These are phyloP conservation scores for Caenorhabditis angaria DNA, from an alignment of 2,888 invertebrate genomes.

Conservation along the genomic window DNA sequence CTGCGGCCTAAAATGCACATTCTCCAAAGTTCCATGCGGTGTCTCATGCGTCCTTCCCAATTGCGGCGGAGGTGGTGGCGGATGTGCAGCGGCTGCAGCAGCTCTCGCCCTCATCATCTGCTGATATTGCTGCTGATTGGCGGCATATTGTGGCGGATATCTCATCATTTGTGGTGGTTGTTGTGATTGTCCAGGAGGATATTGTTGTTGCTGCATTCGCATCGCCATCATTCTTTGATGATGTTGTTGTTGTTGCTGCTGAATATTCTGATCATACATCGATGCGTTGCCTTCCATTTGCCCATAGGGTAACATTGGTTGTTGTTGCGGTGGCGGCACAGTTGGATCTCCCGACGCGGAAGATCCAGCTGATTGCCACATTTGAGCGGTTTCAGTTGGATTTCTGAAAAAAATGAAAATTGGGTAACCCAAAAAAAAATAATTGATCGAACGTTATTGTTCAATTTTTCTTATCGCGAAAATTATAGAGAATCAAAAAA, in stretches of 20 bases:
- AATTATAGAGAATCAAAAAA: neutral
- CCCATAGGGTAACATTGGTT: constrained; percentile 34
- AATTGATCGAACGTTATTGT: too few relatives aligned
- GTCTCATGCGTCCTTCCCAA: neutral
- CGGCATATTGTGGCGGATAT: neutral
- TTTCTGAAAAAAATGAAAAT: too few relatives aligned
- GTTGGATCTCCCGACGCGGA: neutral
- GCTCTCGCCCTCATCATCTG: constrained; percentile 1
- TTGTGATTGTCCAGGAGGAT: constrained; percentile 8
- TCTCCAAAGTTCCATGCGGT: neutral
- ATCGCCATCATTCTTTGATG: constrained; percentile 11
- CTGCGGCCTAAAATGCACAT: neutral
- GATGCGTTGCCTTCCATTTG: constrained; percentile 40
- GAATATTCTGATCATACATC: constrained; percentile 30
- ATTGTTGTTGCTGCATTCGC: neutral
- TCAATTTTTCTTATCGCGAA: too few relatives aligned
- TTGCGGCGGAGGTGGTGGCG: neutral
- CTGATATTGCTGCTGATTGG: neutral
- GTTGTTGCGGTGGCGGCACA: constrained; percentile 2
- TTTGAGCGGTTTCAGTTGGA: neutral
- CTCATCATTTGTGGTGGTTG: constrained; percentile 1
- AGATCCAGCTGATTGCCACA: constrained; percentile 1
- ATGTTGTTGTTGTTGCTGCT: constrained; percentile 10
- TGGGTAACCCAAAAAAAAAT: too few relatives aligned
- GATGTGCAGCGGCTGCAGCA: neutral